These are phyloP conservation scores for Theodoxus fluviatilis DNA, from an alignment of 2,888 invertebrate species.

Conservation along the genomic window DNA sequence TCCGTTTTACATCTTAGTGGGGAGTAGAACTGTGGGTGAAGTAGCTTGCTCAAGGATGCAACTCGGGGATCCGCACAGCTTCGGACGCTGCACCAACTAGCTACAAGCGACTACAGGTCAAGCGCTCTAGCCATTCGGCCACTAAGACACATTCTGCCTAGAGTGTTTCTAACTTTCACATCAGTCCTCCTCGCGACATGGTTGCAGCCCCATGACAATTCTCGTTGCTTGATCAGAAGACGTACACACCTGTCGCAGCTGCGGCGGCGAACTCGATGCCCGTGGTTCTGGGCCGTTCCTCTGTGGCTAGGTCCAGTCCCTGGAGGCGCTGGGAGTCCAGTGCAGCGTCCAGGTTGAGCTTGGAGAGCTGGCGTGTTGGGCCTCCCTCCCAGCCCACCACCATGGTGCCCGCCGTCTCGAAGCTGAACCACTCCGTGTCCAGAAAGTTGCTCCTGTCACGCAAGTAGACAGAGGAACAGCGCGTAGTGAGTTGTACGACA, in stretches of 20 bases:
- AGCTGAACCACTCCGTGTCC: slow-evolving; percentile 63
- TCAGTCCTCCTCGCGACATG: too few relatives aligned
- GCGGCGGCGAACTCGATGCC: slow-evolving; percentile 63
- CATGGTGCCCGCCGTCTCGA: slow-evolving; percentile 61
- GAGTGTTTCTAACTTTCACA: too few relatives aligned
- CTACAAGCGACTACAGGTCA: too few relatives aligned
- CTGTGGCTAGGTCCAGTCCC: slow-evolving; percentile 39
- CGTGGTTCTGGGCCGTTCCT: slow-evolving; percentile 43
- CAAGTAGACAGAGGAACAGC: too few relatives aligned
- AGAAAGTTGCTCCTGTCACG: slow-evolving; percentile 55
- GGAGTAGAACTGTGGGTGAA: too few relatives aligned
- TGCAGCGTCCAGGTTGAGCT: slow-evolving; percentile 25
- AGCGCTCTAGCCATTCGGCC: too few relatives aligned
- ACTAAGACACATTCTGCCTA: too few relatives aligned
- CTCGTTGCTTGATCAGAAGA: neutral
- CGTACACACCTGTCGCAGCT: slow-evolving; percentile 50
- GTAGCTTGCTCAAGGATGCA: too few relatives aligned
- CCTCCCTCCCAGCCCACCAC: slow-evolving; percentile 61
- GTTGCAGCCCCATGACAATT: neutral
- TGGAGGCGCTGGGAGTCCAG: slow-evolving; percentile 30
- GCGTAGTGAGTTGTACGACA: too few relatives aligned
- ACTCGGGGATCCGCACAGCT: too few relatives aligned
- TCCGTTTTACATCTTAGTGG: too few relatives aligned
- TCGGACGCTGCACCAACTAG: too few relatives aligned
- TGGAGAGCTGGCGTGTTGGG: slow-evolving; percentile 40